A percentile compares a stretch with the other conserved stretches of the same genome.
Conservation (phyloP, 2,113 vertebrate genomes). For the Crotophaga sulcirostris region DNA sequence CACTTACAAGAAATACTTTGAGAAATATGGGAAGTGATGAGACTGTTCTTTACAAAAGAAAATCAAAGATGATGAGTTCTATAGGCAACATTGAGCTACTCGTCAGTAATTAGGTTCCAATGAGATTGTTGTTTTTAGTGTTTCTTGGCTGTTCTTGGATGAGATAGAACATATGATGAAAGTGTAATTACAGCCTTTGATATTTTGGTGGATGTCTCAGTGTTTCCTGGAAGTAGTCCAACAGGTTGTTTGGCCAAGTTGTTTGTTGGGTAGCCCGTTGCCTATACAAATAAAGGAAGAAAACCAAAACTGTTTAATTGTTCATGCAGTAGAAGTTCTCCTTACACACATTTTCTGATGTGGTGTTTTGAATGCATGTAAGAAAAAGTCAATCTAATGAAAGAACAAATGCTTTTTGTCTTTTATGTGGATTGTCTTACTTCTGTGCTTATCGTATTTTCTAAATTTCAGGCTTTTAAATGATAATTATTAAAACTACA, state of each 20-base stretch:
- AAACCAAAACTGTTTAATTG: constrained; percentile 43
- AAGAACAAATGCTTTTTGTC: constrained; percentile 42
- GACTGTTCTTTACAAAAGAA: constrained; percentile 23
- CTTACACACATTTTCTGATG: constrained; percentile 38
- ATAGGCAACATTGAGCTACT: constrained; percentile 38
- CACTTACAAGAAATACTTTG: constrained; percentile 34
- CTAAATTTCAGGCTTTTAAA: background rate
- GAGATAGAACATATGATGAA: constrained; percentile 33
- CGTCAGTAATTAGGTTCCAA: constrained; percentile 62
- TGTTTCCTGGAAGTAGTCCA: constrained; percentile 35
- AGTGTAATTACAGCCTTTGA: constrained; percentile 53
- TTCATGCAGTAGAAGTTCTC: background rate
- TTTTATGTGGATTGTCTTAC: constrained; percentile 46
- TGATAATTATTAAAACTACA: constrained; percentile 26
- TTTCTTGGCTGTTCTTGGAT: constrained; percentile 32
- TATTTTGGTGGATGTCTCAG: constrained; percentile 16
- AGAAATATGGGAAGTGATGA: constrained; percentile 53
- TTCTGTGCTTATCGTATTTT: constrained; percentile 8
- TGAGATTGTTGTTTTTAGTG: constrained; percentile 54
- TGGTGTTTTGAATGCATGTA: constrained; percentile 36
- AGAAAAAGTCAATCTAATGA: constrained; percentile 47
- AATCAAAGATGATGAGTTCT: constrained; percentile 59
- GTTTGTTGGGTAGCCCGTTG: constrained; percentile 23
- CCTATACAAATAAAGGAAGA: constrained; percentile 9
- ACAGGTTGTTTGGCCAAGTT: constrained; percentile 49